A percentile compares a stretch with the other conserved stretches of the same genome.
Evolutionary conservation across 2,888 invertebrate genomes (phyloP).

Genomic region (Phalera bucephala): DNA sequence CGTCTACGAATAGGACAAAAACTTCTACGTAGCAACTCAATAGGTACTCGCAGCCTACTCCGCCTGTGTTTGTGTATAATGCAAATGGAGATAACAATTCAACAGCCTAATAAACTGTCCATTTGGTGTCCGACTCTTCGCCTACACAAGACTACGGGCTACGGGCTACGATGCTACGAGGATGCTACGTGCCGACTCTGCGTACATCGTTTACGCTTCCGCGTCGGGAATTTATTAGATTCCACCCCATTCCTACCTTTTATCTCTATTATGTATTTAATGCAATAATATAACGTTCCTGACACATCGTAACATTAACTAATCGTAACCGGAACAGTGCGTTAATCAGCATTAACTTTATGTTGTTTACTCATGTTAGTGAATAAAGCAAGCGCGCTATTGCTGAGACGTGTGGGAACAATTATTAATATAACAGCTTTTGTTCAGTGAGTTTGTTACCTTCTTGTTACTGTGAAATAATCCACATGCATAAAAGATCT

Average conservation of each 20-base stretch:
- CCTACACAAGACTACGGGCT: constrained; percentile 21
- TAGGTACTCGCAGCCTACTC: too few species aligned
- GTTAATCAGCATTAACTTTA: constrained; percentile 39
- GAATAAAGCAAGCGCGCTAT: constrained; percentile 4
- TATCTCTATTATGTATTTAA: constrained; percentile 74
- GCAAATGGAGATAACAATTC: too few species aligned
- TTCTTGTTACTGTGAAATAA: neutral
- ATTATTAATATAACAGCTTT: neutral
- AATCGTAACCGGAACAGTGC: constrained; percentile 40
- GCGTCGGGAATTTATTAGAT: constrained; percentile 76
- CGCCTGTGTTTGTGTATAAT: too few species aligned
- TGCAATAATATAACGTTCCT: constrained; percentile 52
- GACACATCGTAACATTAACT: constrained; percentile 47
- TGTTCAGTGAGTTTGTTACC: constrained; percentile 3
- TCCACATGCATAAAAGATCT: too few species aligned
- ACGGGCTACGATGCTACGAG: constrained; percentile 46
- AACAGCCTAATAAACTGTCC: too few species aligned
- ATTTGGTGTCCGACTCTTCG: neutral
- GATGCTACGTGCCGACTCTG: constrained; percentile 72
- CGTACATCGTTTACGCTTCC: constrained; percentile 80
- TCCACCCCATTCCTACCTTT: constrained; percentile 76
- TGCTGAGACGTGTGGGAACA: neutral
- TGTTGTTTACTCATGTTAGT: constrained; percentile 14
- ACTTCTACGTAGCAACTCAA: too few species aligned
- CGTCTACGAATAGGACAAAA: too few species aligned